Conservation (phyloP, 37 sponge, comb jelly and placozoan genomes). For the Theonella swinhoei region DNA sequence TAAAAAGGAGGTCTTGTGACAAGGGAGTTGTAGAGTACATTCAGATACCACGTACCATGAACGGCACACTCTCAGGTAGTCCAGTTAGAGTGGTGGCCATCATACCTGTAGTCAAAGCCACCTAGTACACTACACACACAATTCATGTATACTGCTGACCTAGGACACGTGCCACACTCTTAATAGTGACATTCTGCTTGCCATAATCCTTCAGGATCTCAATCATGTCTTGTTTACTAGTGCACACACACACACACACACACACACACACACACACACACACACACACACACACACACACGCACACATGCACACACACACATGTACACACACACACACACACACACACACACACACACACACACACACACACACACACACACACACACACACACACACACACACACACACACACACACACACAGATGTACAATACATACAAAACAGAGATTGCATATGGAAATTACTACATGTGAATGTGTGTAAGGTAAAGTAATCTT, state of each 20-base stretch:
- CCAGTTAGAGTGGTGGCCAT: constrained; percentile 71
- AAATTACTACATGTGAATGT: too few species aligned
- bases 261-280: background rate
- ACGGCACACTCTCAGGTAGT: constrained; percentile 72
- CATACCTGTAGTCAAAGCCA: constrained; percentile 64
- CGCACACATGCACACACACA: constrained; percentile 4
- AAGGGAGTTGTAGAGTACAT: background rate
- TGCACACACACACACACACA: background rate
- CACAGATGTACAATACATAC: too few species aligned
- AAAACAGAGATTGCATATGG: too few species aligned
- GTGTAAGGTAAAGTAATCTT: background rate
- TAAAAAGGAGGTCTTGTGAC: background rate
- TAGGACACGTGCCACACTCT: constrained; percentile 80
- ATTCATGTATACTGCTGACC: constrained; percentile 39
- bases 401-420: too few species aligned
- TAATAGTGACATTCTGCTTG: constrained; percentile 60
- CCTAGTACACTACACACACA: too few species aligned
- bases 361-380: too few species aligned
- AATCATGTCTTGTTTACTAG: constrained; percentile 77
- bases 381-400: too few species aligned
- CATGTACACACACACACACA: too few species aligned
- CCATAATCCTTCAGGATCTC: constrained; percentile 84
- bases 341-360: background rate
- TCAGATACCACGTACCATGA: constrained; percentile 37
- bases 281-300: background rate